Base-by-base conservation (phyloP, 1,140 invertebrate species). In the Atopsyche davidsoni region DNA sequence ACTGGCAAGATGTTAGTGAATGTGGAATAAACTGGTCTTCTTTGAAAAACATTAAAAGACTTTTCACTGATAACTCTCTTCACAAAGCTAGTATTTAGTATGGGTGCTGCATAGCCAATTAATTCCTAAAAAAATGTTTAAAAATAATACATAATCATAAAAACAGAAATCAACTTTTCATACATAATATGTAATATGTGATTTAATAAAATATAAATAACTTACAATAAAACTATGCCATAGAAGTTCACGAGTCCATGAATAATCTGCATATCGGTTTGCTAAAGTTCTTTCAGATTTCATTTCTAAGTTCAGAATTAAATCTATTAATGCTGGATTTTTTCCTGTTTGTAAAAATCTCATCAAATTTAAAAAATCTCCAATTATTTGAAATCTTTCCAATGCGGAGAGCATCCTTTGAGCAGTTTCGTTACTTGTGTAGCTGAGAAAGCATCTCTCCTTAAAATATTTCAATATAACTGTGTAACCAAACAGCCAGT, bases 201-300 rank as follows among this genome's bases (percentile, higher is more conserved):
- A 11, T 9, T 46, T 57, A 22, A 43, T 46, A 17, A 13, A 3
- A 35, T 18, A 19, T 23, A 41, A 17, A 34, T 2, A 46, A 66
- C 75, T 72, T 67, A 82, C 80, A 66, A 82, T 79, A 62, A 82
- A 79, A 58, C 80, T 79, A 62, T 81, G 77, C 80, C 80, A 83
- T 10, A 83, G 62, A 23, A 83, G 56, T 66, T 83, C 80, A 48
- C 81, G 67, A 11, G 79, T 82, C 72, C 81, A 79, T 68, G 64
- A 75, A 62, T 72, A 81, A 75, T 61, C 80, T 68, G 60, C 78
- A 59, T 67, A 69, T 64, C 66, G 75, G 62, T 64, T 72, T 59
- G 62, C 72, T 57, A 62, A 72, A 59, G 62, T 64, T 58, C 63
- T 71, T 46, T 65, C 73, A 48, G 62, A 78, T 61, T 53, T 72